These are phyloP conservation scores for Falco novaeseelandiae DNA, from an alignment of 2,797 vertebrate species.

Conservation along the genomic window DNA sequence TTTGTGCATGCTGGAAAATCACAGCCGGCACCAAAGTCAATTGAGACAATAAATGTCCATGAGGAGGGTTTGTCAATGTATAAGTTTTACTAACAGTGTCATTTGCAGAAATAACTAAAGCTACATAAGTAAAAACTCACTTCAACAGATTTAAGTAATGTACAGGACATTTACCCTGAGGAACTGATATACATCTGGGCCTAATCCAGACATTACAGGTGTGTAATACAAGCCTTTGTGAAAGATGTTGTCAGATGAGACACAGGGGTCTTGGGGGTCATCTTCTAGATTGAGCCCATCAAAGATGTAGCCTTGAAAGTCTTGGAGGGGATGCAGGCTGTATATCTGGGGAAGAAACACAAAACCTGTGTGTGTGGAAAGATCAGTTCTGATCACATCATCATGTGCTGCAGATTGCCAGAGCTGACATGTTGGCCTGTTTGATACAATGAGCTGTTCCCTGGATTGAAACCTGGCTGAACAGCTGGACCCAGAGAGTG, in stretches of 20 bases:
- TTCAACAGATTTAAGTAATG: neutral
- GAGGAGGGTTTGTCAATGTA: neutral
- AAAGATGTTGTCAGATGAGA: slow-evolving; percentile 74
- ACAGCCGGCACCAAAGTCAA: neutral
- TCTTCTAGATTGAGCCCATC: slow-evolving; percentile 71
- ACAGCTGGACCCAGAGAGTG: neutral
- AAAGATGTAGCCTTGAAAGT: slow-evolving; percentile 68
- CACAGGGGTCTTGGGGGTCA: slow-evolving; percentile 59
- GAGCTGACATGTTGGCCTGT: neutral
- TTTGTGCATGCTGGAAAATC: neutral
- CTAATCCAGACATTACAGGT: slow-evolving; percentile 62
- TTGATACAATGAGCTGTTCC: neutral
- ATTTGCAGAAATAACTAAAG: neutral
- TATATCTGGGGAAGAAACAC: slow-evolving; percentile 66
- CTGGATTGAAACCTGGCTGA: neutral
- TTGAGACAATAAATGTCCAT: neutral
- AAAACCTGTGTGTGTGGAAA: neutral
- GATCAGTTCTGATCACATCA: accelerated
- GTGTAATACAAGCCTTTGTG: slow-evolving; percentile 77
- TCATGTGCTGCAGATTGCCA: neutral
- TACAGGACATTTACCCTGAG: slow-evolving; percentile 66
- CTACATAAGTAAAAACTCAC: neutral
- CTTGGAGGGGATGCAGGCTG: slow-evolving; percentile 56
- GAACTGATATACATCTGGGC: slow-evolving; percentile 69
- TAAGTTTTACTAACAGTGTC: neutral